A percentile compares a stretch with the other conserved stretches of the same genome.
phyloP scores from a whole-genome alignment of 2,888 invertebrate species.

The Netelia melanura region DNA sequence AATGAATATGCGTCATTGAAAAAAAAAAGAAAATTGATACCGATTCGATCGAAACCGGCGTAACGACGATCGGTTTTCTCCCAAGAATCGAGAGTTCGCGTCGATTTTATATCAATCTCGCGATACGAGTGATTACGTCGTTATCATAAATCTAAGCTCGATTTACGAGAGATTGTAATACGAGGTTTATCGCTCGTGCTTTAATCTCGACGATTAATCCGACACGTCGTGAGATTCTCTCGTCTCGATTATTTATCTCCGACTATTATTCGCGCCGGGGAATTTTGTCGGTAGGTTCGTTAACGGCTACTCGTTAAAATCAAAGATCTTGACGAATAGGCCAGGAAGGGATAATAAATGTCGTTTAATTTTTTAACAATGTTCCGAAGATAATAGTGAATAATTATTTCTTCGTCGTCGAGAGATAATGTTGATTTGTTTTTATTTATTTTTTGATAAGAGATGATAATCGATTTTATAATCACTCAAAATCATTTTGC shows the following conservation, averaged over 20 bases:
- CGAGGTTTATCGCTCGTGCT: neutral
- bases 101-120: constrained; percentile 27
- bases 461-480: neutral
- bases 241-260: neutral
- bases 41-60: constrained; percentile 17
- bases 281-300: neutral
- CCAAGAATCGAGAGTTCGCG: constrained; percentile 26
- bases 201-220: neutral
- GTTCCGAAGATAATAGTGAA: neutral
- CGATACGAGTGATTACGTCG: constrained; percentile 1
- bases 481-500: too few relatives aligned
- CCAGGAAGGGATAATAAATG: neutral
- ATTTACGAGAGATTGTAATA: neutral
- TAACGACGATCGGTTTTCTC: neutral
- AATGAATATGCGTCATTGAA: neutral
- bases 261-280: neutral
- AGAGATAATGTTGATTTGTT: too few relatives aligned
- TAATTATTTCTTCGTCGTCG: neutral
- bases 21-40: constrained; percentile 14
- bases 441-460: neutral
- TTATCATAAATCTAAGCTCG: neutral
- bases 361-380: neutral
- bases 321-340: neutral
- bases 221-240: neutral
- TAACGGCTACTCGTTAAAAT: neutral